phyloP scores from a whole-genome alignment of 2,888 invertebrate genomes.

The Lasioglossum leucozonium region DNA sequence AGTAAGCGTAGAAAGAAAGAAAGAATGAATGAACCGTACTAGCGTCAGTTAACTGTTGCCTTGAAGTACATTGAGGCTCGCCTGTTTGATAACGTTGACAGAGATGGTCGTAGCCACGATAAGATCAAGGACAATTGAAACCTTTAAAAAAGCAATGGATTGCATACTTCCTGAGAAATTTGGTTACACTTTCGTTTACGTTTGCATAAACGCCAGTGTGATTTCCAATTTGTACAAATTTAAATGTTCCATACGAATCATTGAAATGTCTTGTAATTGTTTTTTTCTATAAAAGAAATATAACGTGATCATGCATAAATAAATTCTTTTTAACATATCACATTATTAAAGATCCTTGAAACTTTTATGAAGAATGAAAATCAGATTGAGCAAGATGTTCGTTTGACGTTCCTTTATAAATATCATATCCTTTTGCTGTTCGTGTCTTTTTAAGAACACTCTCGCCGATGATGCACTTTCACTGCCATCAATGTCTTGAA shows the following conservation, averaged over 20 bases:
- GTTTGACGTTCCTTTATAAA: background rate
- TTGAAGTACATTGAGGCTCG: constrained; percentile 14
- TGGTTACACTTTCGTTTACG: background rate
- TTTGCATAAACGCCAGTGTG: background rate
- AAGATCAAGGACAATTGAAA: constrained; percentile 13
- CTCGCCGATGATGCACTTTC: background rate
- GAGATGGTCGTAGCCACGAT: background rate
- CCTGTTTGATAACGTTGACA: constrained; percentile 18
- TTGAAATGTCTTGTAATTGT: no score
- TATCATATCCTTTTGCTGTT: background rate
- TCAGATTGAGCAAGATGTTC: background rate
- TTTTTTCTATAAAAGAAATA: no score
- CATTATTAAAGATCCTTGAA: background rate
- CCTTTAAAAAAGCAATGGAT: background rate
- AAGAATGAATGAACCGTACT: constrained; percentile 38
- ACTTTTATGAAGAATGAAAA: background rate
- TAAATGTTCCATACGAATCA: background rate
- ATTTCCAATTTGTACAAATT: background rate
- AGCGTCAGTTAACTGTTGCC: background rate
- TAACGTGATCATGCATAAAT: no score
- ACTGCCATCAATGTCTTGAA: background rate
- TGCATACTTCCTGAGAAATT: background rate
- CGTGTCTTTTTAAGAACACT: background rate
- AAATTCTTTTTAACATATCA: background rate
- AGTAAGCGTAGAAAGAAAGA: constrained; percentile 20